These are phyloP conservation scores for Hirtodrosophila histrioides DNA, from an alignment of 2,888 invertebrate genomes.

Conservation along the genomic window DNA sequence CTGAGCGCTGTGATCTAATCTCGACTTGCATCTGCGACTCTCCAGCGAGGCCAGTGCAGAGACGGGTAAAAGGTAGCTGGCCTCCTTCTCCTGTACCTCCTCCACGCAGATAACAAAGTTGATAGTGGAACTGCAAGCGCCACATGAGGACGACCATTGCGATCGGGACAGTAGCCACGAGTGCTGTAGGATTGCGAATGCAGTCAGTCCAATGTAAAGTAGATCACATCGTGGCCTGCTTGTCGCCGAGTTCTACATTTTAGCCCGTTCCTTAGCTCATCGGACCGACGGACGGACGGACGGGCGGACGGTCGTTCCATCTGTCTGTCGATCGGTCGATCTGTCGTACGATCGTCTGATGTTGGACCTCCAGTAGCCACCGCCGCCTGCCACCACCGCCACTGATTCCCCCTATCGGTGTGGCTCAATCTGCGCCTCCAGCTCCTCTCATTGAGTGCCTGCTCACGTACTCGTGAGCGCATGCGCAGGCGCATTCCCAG, in stretches of 20 bases:
- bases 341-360: conserved; percentile 11
- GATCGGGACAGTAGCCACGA: conserved; percentile 37
- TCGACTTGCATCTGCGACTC: conserved; percentile 65
- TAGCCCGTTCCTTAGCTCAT: conserved; percentile 1
- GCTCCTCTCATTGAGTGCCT: conserved; percentile 59
- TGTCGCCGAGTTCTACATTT: conserved; percentile 30
- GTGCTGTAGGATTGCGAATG: conserved; percentile 29
- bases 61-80: conserved; percentile 8
- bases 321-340: conserved; percentile 12
- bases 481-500: conserved; percentile 71
- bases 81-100: conserved; percentile 22
- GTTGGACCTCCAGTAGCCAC: conserved; percentile 56
- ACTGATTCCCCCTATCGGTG: conserved; percentile 59
- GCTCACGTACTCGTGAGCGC: conserved; percentile 73
- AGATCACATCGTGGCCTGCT: conserved; percentile 65
- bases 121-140: conserved; percentile 76
- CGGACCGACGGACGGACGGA: conserved; percentile 1
- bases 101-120: conserved; percentile 61
- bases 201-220: conserved; percentile 68
- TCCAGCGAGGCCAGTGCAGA: conserved; percentile 22
- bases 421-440: conserved; percentile 47
- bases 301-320: conserved; percentile 1
- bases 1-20: conserved; percentile 69
- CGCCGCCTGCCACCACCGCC: conserved; percentile 33
- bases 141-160: conserved; percentile 51